Evolutionary conservation across 1,140 invertebrate species (phyloP).

Genomic region (Saccostrea glomerata): DNA sequence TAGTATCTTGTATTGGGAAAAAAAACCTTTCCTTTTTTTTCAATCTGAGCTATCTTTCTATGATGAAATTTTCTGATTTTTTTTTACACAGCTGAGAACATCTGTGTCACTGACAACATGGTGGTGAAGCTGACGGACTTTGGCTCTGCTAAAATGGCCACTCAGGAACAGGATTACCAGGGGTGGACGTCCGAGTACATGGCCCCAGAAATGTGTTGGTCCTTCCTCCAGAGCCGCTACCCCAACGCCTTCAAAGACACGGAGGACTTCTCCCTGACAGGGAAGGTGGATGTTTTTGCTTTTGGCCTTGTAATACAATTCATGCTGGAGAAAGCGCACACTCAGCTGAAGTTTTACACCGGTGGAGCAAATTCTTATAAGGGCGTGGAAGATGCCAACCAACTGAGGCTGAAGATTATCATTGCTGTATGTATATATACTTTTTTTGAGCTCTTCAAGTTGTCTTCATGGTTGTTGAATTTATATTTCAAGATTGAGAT

Average conservation of each 20-base stretch:
- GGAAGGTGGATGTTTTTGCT: slow-evolving; percentile 55
- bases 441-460: neutral
- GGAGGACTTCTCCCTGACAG: slow-evolving; percentile 45
- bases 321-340: slow-evolving; percentile 52
- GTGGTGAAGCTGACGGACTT: slow-evolving; percentile 58
- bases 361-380: slow-evolving; percentile 45
- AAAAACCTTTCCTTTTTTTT: neutral
- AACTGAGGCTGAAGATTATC: slow-evolving; percentile 23
- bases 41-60: too few species aligned
- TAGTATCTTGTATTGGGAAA: neutral
- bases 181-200: slow-evolving; percentile 61
- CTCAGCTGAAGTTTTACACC: slow-evolving; percentile 43
- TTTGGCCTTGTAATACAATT: slow-evolving; percentile 56
- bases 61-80: neutral
- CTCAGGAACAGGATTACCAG: slow-evolving; percentile 38
- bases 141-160: slow-evolving; percentile 51
- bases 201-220: slow-evolving; percentile 50
- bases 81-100: slow-evolving; percentile 59
- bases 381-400: neutral
- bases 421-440: slow-evolving; percentile 24
- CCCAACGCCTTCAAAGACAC: neutral
- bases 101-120: slow-evolving; percentile 40
- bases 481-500: neutral
- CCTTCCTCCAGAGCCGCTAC: slow-evolving; percentile 9
- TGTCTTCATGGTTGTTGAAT: neutral